Evolutionary conservation across 1,140 invertebrate genomes (phyloP), one percentile per base, ranked within the genome.

Genomic region (Lucilia sericata): DNA sequence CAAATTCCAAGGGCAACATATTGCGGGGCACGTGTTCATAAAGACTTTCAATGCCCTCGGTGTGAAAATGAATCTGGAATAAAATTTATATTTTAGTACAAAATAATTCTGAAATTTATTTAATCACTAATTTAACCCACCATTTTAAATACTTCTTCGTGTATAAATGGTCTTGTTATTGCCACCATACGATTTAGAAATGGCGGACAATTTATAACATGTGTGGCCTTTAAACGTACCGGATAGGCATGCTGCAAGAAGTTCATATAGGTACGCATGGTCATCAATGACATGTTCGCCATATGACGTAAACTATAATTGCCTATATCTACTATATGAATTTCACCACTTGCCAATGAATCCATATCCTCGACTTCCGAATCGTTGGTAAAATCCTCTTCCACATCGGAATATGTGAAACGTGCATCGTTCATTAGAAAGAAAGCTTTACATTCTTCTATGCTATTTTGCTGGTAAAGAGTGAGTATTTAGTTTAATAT

Each of bases 201-300:
- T 3, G 93, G 89, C 0, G 94, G 93, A 2, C 93, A 92, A 86
- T 95, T 95, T 65, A 95, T 93, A 25, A 96, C 93, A 88, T 96
- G 95, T 74, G 96, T 94, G 84, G 94, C 93, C 86, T 94, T 95
- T 83, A 96, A 91, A 85, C 94, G 92, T n/a, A 94, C 93, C 0
- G 95, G 95, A 87, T 95, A 95, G 0, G 95, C 94, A 89, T 96
- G 95, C 94, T 96, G 92, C 10, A 90, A 65, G 65, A 89, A 90
- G 36, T 87, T 86, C 87, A 90, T 88, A 74, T 90, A 86, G 42
- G 88, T 84, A 0, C 89, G 86, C 19, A 95, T 86, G 42, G 93
- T 92, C 0, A 92, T 92, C 30, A 95, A 90, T 70, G 94, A 94
- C 5, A 95, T 86, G 88, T 93, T 93, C 5, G 92, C 91, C n/a